phyloP scores from a whole-genome alignment of 2,113 vertebrate genomes.

The Perca schrenkii region DNA sequence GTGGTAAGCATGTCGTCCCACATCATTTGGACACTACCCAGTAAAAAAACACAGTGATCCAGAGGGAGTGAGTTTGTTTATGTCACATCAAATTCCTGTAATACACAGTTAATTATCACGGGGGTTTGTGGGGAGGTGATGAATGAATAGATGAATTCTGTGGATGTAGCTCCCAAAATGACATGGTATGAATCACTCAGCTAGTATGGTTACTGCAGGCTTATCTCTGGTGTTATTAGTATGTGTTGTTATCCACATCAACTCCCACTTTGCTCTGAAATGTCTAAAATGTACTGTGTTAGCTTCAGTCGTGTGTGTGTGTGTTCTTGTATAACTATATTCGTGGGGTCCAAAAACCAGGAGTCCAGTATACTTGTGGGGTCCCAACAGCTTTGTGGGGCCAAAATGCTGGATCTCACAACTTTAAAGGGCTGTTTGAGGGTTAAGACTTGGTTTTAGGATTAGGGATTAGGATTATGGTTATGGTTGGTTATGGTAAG shows the following conservation, averaged over 20 bases:
- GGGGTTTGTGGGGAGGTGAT: conserved; percentile 3
- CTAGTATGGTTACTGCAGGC: neutral
- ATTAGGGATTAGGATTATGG: too few relatives aligned
- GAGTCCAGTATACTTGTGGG: too few relatives aligned
- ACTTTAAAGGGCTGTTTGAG: too few relatives aligned
- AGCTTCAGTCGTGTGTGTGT: conserved; percentile 1
- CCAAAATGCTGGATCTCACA: too few relatives aligned
- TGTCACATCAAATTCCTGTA: conserved; percentile 36
- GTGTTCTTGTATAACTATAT: neutral
- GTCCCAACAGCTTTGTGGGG: too few relatives aligned
- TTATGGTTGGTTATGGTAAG: too few relatives aligned
- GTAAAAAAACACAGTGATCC: conserved; percentile 3
- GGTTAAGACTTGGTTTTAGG: too few relatives aligned
- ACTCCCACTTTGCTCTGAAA: conserved; percentile 25
- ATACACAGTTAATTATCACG: conserved; percentile 11
- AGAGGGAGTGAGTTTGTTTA: conserved; percentile 20
- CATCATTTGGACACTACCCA: conserved; percentile 31
- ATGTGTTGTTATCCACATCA: neutral
- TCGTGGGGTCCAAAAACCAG: too few relatives aligned
- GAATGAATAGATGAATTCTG: conserved; percentile 22
- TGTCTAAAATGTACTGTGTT: neutral
- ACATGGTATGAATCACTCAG: conserved; percentile 26
- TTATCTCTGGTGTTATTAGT: conserved; percentile 30
- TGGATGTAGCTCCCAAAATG: conserved; percentile 15
- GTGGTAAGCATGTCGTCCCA: conserved; percentile 47